A percentile compares a stretch with the other conserved stretches of the same genome.
phyloP scores from a whole-genome alignment of 2,113 vertebrate genomes.

The Trichomycterus rosablanca region DNA sequence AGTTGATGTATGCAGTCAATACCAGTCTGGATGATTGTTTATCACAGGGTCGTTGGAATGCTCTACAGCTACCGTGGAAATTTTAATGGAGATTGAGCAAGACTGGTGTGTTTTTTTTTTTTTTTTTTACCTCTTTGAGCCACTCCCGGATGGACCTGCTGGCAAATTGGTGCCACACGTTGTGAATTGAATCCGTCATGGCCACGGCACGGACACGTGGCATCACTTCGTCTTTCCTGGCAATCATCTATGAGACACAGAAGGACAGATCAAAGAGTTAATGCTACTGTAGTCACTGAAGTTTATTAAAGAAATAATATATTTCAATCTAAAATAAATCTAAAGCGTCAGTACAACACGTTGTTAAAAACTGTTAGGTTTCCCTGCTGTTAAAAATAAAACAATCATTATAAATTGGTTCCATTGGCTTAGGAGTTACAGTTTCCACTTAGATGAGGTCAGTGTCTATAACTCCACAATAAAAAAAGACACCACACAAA shows the following conservation, averaged over 20 bases:
- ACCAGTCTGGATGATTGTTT: neutral
- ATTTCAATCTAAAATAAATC: too few relatives aligned
- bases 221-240: constrained; percentile 88
- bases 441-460: too few relatives aligned
- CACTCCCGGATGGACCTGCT: constrained; percentile 91
- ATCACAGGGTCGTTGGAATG: neutral
- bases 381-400: too few relatives aligned
- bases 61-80: neutral
- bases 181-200: constrained; percentile 93
- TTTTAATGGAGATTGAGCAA: neutral
- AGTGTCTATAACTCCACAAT: too few relatives aligned
- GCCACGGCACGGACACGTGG: constrained; percentile 88
- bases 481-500: too few relatives aligned
- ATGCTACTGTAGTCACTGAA: neutral
- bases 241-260: constrained; percentile 79
- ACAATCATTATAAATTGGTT: too few relatives aligned
- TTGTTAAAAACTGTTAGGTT: too few relatives aligned
- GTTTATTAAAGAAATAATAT: too few relatives aligned
- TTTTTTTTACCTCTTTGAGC: constrained; percentile 93
- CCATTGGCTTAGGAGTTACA: too few relatives aligned
- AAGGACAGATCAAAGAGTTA: neutral
- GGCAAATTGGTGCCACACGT: constrained; percentile 93
- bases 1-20: constrained; percentile 5
- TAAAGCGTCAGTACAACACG: too few relatives aligned
- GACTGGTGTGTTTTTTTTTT: neutral